Conservation (phyloP, 2,797 vertebrate genomes). For the Mormyrops boulengeri region DNA sequence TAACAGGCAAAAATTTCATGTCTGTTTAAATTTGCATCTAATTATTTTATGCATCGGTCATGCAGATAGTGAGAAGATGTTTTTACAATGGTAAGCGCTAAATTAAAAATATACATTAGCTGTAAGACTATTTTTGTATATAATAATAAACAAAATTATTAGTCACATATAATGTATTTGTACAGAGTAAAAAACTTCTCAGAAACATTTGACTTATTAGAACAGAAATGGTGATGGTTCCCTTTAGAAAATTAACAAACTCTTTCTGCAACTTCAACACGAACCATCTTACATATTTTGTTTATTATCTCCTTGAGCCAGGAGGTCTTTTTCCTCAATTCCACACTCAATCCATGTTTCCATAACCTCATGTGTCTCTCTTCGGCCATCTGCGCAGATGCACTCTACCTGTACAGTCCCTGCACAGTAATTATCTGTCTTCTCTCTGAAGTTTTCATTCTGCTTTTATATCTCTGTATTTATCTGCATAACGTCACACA, state of each 20-base stretch:
- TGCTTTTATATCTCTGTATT: background rate
- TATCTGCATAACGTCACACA: background rate
- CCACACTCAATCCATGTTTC: background rate
- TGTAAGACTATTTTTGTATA: background rate
- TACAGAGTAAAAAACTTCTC: background rate
- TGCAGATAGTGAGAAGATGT: background rate
- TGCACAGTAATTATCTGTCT: background rate
- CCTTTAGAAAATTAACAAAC: background rate
- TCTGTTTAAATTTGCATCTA: background rate
- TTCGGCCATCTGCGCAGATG: background rate
- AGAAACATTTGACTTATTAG: background rate
- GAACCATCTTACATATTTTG: background rate
- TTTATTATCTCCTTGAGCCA: background rate
- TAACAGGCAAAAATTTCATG: background rate
- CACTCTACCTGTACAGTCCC: background rate
- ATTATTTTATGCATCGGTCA: slow-evolving; percentile 4
- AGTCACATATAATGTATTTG: background rate
- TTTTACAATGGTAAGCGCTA: background rate
- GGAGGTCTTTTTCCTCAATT: background rate
- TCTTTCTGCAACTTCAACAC: background rate
- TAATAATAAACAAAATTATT: background rate
- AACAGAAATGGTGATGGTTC: background rate
- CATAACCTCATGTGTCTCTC: background rate
- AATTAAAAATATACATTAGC: background rate
- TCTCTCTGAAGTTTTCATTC: background rate